Evolutionary conservation across 1,140 invertebrate genomes (phyloP), one percentile per base, ranked within the genome.

Genomic region (Cyrtorhinus lividipennis): DNA sequence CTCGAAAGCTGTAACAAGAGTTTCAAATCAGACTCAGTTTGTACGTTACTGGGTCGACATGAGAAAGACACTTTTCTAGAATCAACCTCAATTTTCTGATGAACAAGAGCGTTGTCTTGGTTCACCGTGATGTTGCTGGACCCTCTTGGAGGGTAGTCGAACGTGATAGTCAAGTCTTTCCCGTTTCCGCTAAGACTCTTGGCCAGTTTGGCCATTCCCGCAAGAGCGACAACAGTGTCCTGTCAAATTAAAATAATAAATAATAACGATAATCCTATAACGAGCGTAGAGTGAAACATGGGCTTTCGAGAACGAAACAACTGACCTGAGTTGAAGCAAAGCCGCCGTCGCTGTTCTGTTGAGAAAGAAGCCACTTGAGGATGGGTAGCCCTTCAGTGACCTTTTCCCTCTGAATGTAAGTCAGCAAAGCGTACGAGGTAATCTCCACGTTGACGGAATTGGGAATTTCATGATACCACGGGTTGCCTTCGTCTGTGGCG

Each of bases 371-470:
- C 87, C 90, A 95, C 46, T 84, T 82, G 63, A 92, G 82, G 20
- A 95, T 80, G 0, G 91, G 85, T 18, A 91, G 71, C 0, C 84
- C 82, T 67, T 90, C 84, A 24, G 80, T 74, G n/a, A 82, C 71
- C 1, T 87, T 75, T 64, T 83, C 83, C 65, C 81, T 77, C 48
- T 78, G 77, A 1, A 88, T 68, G 69, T 90, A 81, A 0, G 82
- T 81, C 1, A 86, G 71, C 5, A 90, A 73, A 0, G 83, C 88
- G 75, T 95, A 96, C 0, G 90, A 80, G 0, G 91, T 90, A 73
- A 91, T 91, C 72, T 91, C 86, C n/a, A 94, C 83, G 67, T 92
- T 88, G 1, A 88, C 79, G 13, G 86, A 85, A 45, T 83, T 80
- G 2, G 85, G 81, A 46, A 82, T 69, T 24, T 75, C 76, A 57